Base-by-base conservation (phyloP, 2,113 vertebrate genomes). In the Spea bombifrons region DNA sequence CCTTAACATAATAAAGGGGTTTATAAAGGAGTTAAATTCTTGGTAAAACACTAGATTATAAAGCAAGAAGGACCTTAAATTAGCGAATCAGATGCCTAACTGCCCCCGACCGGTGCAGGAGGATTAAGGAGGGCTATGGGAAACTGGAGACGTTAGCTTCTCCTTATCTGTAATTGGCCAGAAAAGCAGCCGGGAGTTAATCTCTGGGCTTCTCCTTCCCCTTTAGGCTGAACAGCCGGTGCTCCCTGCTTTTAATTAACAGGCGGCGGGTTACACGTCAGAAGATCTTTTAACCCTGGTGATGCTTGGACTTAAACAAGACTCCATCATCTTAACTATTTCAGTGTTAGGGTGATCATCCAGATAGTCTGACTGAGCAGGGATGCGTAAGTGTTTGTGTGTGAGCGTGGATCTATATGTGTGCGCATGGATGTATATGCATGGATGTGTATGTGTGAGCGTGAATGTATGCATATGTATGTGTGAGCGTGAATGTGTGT, bases 131-230 rank as follows among this genome's bases (percentile, higher is more conserved):
- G 52, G 76, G 45, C n/a, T 50, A 53, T 69, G 50, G 9, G 46
- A 59, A 76, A 53, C 43, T 67, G 44, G 43, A 66, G 73, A 79
- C 72, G 76, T 79, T 61, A 66, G 43, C 59, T 47, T 17, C 61
- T 57, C 76, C 76, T 79, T 79, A 79, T 79, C 59, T 65, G 76
- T 79, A 79, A 79, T 79, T 79, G 76, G 69, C 70, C 71, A 61
- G 73, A 66, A 57, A 66, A 59, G 52, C 75, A 59, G 66, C 30
- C 53, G 57, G 53, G 52, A 52, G 43, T 43, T 79, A 73, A 79
- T 79, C 70, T 61, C 49, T 47, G 16, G 16, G 3, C 4, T 48
- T 9, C 61, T 65, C 47, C 8, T 17, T 6, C 75, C 44, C 65
- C 64, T 48, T 13, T 53, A 59, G 44, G 52, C 66, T 59, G 53